A percentile compares a stretch with the other conserved stretches of the same genome.
Conservation (phyloP, 2,888 invertebrate species). For the Luffia ferchaultella region DNA sequence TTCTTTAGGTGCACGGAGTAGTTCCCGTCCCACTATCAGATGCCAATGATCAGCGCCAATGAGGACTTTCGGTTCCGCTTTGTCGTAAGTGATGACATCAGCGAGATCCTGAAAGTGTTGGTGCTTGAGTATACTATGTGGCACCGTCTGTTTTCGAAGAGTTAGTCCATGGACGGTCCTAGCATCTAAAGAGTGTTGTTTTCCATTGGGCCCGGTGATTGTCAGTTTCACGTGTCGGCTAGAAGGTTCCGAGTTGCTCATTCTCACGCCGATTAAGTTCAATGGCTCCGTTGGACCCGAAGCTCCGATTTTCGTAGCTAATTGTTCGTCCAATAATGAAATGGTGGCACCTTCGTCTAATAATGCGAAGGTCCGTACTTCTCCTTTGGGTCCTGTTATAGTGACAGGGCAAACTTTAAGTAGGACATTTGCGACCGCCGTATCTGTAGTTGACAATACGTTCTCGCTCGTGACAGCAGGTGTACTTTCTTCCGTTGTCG, state of each 20-base stretch:
- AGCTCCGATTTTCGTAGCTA: neutral
- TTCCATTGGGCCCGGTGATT: neutral
- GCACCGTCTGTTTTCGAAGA: neutral
- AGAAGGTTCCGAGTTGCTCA: neutral
- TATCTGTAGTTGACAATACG: too few species aligned
- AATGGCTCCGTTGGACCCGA: neutral
- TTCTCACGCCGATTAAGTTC: neutral
- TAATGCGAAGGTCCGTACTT: too few species aligned
- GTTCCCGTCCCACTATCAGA: neutral
- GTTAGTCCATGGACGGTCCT: neutral
- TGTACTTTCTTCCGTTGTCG: too few species aligned
- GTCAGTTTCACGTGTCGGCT: neutral
- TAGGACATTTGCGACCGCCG: too few species aligned
- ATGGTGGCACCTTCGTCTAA: too few species aligned
- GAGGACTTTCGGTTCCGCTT: neutral
- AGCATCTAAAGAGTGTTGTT: neutral
- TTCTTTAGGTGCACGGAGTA: neutral
- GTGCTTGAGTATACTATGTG: neutral
- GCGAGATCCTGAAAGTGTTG: neutral
- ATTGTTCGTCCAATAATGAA: too few species aligned
- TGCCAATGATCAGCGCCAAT: neutral
- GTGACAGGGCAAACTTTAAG: too few species aligned
- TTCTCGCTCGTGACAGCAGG: too few species aligned
- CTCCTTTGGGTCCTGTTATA: too few species aligned
- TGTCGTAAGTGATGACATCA: neutral